Conservation (phyloP, 2,113 vertebrate genomes). For the Bambusicola thoracicus region DNA sequence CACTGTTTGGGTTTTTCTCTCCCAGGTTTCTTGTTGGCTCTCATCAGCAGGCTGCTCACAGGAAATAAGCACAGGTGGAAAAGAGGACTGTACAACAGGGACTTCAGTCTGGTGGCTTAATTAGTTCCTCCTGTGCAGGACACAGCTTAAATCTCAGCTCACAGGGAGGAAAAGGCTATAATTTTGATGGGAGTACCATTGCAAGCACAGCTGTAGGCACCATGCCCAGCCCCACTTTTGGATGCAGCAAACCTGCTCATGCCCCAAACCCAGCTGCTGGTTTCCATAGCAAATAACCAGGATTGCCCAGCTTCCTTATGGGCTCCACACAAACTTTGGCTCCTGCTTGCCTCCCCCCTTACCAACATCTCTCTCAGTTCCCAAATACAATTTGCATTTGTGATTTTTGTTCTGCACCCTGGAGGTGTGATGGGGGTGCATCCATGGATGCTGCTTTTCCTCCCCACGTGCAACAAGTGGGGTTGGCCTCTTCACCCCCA, state of each 20-base stretch:
- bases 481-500: background rate
- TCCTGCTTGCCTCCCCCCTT: too few relatives aligned
- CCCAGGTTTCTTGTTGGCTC: background rate
- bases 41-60: background rate
- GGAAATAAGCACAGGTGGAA: background rate
- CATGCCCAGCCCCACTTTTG: fast-evolving
- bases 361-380: background rate
- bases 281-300: background rate
- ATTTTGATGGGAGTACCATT: fast-evolving
- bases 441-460: background rate
- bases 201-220: background rate
- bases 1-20: background rate
- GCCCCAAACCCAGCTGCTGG: background rate
- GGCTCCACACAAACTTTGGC: background rate
- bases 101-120: background rate
- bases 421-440: fast-evolving
- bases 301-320: background rate
- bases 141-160: background rate
- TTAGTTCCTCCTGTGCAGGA: background rate
- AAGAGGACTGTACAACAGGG: background rate
- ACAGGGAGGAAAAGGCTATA: background rate
- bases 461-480: background rate
- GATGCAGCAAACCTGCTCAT: fast-evolving
- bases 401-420: fast-evolving
- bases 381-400: background rate